Conservation (phyloP, 1,140 invertebrate species). For the Anadara kagoshimensis region DNA sequence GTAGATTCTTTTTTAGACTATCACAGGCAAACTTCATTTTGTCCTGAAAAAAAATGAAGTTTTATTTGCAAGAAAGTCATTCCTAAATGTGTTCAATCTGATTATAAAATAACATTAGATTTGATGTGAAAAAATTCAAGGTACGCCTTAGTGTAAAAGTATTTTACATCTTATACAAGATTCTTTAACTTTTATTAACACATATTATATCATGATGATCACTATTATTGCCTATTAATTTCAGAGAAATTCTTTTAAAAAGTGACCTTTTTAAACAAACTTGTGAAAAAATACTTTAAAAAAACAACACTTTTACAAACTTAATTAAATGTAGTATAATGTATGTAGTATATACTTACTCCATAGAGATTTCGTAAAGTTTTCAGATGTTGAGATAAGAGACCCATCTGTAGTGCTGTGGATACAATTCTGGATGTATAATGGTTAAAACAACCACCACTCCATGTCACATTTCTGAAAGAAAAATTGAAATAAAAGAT, state of each 20-base stretch:
- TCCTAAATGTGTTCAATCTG: neutral
- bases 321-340: no score
- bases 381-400: constrained; percentile 75
- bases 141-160: neutral
- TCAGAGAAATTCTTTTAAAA: no score
- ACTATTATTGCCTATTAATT: neutral
- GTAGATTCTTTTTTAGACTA: constrained; percentile 5
- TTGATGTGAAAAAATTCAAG: neutral
- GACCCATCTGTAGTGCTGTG: constrained; percentile 76
- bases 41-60: neutral
- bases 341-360: no score
- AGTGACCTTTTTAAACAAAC: no score
- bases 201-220: no score
- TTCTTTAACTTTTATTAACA: neutral
- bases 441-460: constrained; percentile 80
- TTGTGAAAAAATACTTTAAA: no score
- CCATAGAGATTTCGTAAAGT: constrained; percentile 71
- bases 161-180: neutral
- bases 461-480: constrained; percentile 75
- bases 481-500: no score
- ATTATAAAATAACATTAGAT: neutral
- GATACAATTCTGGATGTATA: constrained; percentile 78
- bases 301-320: no score
- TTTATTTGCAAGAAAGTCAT: neutral
- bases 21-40: constrained; percentile 13